Base-by-base conservation (phyloP, 2,888 invertebrate genomes). In the Empis stercorea region DNA sequence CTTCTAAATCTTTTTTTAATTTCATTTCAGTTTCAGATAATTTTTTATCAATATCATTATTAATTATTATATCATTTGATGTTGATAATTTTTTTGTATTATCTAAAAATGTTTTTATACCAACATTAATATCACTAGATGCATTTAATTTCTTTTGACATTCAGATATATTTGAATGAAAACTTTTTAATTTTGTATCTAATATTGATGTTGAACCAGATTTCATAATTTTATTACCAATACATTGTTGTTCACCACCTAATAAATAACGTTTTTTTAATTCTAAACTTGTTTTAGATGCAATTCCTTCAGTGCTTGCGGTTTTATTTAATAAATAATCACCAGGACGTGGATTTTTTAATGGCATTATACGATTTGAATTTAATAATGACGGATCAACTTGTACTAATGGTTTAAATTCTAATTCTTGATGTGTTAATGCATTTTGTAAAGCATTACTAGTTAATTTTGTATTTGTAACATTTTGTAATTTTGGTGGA, bases 101-200 rank as follows among this genome's bases (percentile, higher is more conserved):
- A 56, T 79, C 75, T 47, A 82, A 64, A 56, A 83, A 80, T 4
- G 78, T 79, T 61, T 81, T 80, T 80, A 81, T 81, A 41, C 78
- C 75, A 1, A 80, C 76, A 59, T 78, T 80, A 13, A 80, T 78
- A 44, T 78, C 77, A 1, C 80, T 74, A 1, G 87, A 84, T 0
- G 87, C 87, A 64, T 87, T 84, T 37, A 91, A 65, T 54, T 89
- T 70, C 61, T 89, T 91, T 59, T 92, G 92, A 60, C 88, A 86
- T 61, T 91, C 89, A 1, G 87, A 84, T 51, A 92, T 92, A 56
- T 82, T 84, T 32, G 84, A 85, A 54, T 87, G 80, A 61, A 92
- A 83, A 51, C 82, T 85, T 68, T 86, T 82, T 48, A 92, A 78
- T 64, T 85, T 86, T 7, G 84, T 86, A 62, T 91, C 89, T 36